Evolutionary conservation across 2,797 vertebrate species (phyloP).

Genomic region (Staurois parvus): DNA sequence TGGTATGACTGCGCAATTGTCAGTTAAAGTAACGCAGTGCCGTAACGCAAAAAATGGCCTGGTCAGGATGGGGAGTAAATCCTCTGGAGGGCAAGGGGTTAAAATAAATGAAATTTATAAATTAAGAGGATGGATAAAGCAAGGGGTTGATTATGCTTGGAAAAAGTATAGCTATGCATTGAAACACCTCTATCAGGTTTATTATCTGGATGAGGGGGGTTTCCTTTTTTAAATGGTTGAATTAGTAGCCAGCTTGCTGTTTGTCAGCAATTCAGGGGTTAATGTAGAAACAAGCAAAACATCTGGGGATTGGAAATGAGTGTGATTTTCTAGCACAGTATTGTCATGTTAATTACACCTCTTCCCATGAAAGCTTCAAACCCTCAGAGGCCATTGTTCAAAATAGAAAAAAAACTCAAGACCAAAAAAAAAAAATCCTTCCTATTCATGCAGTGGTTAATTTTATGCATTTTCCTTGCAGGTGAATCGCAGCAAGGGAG

Average conservation of each 20-base stretch:
- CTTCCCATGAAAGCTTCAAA: conserved; percentile 47
- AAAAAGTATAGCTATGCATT: no score
- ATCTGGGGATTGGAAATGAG: conserved; percentile 11
- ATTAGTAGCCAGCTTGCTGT: not conserved
- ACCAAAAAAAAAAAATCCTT: conserved; percentile 22
- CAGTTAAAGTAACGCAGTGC: no score
- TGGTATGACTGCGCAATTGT: no score
- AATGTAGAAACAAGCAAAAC: conserved; percentile 37
- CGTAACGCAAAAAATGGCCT: no score
- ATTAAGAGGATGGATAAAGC: not conserved
- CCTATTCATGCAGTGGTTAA: conserved; percentile 52
- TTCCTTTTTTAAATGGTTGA: not conserved
- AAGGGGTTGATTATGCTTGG: not conserved
- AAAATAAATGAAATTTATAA: not conserved
- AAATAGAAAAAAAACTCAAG: conserved; percentile 9
- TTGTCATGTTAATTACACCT: conserved; percentile 56
- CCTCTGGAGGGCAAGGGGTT: no score
- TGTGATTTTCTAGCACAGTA: conserved; percentile 31
- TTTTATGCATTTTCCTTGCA: conserved; percentile 53
- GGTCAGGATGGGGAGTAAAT: no score
- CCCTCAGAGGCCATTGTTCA: conserved; percentile 30
- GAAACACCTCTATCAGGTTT: no score
- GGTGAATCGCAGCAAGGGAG: conserved; percentile 55
- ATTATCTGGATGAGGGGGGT: no score
- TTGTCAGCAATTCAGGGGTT: not conserved